Conservation (phyloP, 1,140 invertebrate genomes). For the Drosophila pallidifrons region DNA sequence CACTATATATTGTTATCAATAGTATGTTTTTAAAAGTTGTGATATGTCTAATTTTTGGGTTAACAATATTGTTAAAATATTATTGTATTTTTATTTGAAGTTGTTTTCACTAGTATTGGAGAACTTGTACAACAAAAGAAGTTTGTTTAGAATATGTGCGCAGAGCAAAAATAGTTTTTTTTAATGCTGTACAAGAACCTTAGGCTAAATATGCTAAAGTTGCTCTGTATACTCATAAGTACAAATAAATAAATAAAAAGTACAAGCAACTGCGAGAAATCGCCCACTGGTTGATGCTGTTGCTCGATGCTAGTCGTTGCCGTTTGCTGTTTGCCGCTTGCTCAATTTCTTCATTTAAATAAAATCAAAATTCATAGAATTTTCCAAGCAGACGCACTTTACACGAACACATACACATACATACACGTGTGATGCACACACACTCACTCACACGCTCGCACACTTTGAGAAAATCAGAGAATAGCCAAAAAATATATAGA, state of each 20-base stretch:
- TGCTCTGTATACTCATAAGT: conserved; percentile 32
- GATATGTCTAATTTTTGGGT: too few species aligned
- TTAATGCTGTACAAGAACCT: conserved; percentile 33
- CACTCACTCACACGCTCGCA: conserved; percentile 2
- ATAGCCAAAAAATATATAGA: conserved; percentile 41
- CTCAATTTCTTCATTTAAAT: conserved; percentile 73
- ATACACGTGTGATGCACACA: conserved; percentile 6
- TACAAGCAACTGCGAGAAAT: conserved; percentile 53
- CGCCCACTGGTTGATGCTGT: conserved; percentile 40
- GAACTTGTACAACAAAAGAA: neutral
- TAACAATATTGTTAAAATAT: neutral
- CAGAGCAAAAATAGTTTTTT: conserved; percentile 39
- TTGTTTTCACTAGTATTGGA: neutral
- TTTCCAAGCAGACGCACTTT: conserved; percentile 79
- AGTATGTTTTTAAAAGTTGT: too few species aligned
- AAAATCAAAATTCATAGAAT: conserved; percentile 82
- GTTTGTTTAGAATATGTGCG: neutral
- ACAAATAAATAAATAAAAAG: conserved; percentile 57
- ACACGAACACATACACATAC: conserved; percentile 45
- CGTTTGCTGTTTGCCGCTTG: conserved; percentile 37
- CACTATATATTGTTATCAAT: too few species aligned
- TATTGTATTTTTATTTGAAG: neutral
- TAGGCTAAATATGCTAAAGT: neutral
- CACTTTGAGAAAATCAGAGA: neutral
- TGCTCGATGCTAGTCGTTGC: conserved; percentile 18